Conservation (phyloP, 2,888 invertebrate genomes). For the Lymantria monacha region DNA sequence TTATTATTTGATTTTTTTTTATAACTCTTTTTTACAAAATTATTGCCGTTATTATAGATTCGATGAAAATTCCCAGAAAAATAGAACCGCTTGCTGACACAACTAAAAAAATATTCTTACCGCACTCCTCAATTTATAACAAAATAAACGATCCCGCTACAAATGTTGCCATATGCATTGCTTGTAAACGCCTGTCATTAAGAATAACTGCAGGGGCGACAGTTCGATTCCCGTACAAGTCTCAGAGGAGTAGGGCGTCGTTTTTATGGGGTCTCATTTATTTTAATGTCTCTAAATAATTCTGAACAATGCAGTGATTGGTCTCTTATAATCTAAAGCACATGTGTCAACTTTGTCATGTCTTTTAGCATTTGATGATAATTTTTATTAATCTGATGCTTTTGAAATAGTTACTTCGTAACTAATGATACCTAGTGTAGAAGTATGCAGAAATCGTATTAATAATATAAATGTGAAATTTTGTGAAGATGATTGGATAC, state of each 20-base stretch:
- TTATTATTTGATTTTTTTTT: too few species aligned
- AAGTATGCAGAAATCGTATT: too few species aligned
- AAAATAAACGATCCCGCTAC: conserved; percentile 32
- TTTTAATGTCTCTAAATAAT: conserved; percentile 66
- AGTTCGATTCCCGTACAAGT: conserved; percentile 34
- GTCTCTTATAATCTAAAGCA: conserved; percentile 30
- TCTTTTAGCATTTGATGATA: background rate
- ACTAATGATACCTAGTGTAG: too few species aligned
- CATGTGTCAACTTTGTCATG: conserved; percentile 20
- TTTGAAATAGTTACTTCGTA: too few species aligned
- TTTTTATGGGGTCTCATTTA: conserved; percentile 63
- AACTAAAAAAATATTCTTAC: conserved; percentile 6
- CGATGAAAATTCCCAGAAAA: too few species aligned
- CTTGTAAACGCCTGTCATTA: conserved; percentile 65
- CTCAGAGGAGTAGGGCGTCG: conserved; percentile 53
- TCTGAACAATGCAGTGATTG: conserved; percentile 42
- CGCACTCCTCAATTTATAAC: conserved; percentile 38
- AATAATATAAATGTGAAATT: too few species aligned
- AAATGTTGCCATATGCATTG: conserved; percentile 61
- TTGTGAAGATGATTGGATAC: too few species aligned
- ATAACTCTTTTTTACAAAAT: too few species aligned
- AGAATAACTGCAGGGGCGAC: conserved; percentile 40
- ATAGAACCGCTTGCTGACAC: too few species aligned
- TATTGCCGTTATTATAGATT: too few species aligned
- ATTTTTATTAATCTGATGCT: too few species aligned